Evolutionary conservation across 2,113 vertebrate genomes (phyloP), one percentile per base, ranked within the genome.

Genomic region (Grallaria varia): DNA sequence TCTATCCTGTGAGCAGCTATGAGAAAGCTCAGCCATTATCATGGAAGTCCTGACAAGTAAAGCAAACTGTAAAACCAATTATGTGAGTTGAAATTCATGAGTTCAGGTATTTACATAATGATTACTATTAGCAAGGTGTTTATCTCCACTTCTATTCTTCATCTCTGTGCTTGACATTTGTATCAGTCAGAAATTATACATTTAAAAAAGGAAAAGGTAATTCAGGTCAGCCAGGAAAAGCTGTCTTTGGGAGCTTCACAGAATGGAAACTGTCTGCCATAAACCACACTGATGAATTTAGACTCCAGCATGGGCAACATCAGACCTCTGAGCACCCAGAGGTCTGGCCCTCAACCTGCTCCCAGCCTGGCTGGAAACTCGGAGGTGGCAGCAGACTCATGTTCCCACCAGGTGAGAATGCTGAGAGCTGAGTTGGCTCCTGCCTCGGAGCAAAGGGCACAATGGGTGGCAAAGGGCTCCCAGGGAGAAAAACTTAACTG

Each of bases 391-490:
- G 40, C 49, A 56, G 40, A 8, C 5, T 69, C 0, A 0, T 2
- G 4, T 9, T 80, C 23, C 55, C 63, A 42, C 12, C 80, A 45
- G 4, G 3, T 2, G 33, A 84, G 21, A 55, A 60, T 69, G 59
- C 53, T 30, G 35, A 33, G 4, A 39, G 49, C 53, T 23, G 53
- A 44, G 49, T 0, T 0, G 10, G n/a, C n/a, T 72, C 13, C 0
- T 9, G 49, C 53, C 22, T 8, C 44, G 56, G 15, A 77, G 37
- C 16, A 67, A 78, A 78, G n/a, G 56, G 39, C 21, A 49, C 9
- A 6, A 1, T 0, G 0, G 37, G 50, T 33, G 31, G 53, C 44
- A 68, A 39, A 31, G 2, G 33, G 33, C 49, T 73, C 44, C 47
- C 11, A 33, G 15, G 19, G 3, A 49, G 47, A 23, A 14, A 59